phyloP scores from a whole-genome alignment of 2,888 invertebrate genomes.

The Dermolepida albohirtum region DNA sequence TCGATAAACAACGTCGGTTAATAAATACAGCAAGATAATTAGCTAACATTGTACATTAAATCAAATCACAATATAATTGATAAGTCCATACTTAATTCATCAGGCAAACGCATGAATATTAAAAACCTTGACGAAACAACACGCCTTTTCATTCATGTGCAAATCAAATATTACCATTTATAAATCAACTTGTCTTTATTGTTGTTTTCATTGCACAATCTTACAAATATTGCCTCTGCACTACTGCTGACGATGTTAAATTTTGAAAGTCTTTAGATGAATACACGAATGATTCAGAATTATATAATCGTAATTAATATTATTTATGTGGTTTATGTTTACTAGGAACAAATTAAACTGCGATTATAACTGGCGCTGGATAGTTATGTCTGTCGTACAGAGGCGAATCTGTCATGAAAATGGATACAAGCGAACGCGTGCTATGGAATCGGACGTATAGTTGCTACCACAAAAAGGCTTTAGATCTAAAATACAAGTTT shows the following conservation, averaged over 20 bases:
- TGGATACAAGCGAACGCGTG: no score
- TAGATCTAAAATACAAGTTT: no score
- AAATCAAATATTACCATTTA: constrained; percentile 45
- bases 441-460: no score
- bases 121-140: constrained; percentile 41
- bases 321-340: constrained; percentile 14
- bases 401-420: no score
- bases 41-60: constrained; percentile 25
- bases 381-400: no score
- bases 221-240: constrained; percentile 17
- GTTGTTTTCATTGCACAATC: constrained; percentile 11
- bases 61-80: constrained; percentile 40
- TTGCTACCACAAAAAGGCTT: no score
- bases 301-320: constrained; percentile 25
- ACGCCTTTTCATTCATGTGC: constrained; percentile 51
- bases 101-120: constrained; percentile 40
- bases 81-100: constrained; percentile 45
- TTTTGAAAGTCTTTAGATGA: constrained; percentile 16
- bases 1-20: constrained; percentile 24
- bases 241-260: constrained; percentile 5
- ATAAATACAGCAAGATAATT: constrained; percentile 28
- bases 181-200: constrained; percentile 43
- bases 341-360: neutral
- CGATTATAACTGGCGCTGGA: no score
- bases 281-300: constrained; percentile 6